Evolutionary conservation across 2,113 vertebrate species (phyloP).

Genomic region (Donacobius atricapilla): DNA sequence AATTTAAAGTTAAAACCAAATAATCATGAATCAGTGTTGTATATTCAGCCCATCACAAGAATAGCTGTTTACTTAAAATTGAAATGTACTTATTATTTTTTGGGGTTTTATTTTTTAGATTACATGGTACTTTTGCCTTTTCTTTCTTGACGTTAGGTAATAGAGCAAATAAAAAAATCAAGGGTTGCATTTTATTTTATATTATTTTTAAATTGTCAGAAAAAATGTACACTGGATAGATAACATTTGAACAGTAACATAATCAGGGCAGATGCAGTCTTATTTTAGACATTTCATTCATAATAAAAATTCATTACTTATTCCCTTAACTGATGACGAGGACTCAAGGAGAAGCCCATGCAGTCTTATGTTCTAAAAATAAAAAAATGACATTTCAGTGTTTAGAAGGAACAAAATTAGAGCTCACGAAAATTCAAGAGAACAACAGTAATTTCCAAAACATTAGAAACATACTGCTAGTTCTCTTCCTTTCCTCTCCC

Average conservation of each 20-base stretch:
- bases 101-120: background rate
- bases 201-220: background rate
- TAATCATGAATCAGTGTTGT: background rate
- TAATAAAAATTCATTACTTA: background rate
- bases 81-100: background rate
- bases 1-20: background rate
- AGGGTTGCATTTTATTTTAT: background rate
- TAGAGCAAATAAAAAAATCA: background rate
- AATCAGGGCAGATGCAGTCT: background rate
- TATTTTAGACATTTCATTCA: background rate
- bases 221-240: background rate
- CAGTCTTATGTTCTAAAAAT: background rate
- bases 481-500: background rate
- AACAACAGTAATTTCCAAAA: background rate
- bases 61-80: background rate
- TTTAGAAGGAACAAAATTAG: background rate
- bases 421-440: background rate
- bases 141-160: background rate
- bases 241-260: background rate
- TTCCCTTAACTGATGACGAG: rapidly evolving
- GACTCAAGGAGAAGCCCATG: background rate
- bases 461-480: background rate
- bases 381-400: background rate
- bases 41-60: background rate
- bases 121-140: background rate